Conservation (phyloP, 2,797 vertebrate species). For the Urophycis tenuis region DNA sequence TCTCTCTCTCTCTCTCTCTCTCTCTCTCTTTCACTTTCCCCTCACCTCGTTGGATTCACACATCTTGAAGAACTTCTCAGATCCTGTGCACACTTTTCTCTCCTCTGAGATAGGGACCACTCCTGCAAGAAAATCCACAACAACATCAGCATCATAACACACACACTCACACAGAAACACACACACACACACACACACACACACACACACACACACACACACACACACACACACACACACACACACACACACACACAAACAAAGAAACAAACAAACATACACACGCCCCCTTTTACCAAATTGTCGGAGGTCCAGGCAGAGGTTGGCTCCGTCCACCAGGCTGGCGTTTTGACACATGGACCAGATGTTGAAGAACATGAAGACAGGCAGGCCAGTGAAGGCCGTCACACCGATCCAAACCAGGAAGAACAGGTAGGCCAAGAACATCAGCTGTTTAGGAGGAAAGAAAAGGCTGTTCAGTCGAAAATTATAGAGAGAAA, state of each 20-base stretch:
- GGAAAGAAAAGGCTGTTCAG: conserved; percentile 28
- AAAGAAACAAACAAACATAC: not conserved
- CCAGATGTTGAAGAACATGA: conserved; percentile 98
- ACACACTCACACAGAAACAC: not conserved
- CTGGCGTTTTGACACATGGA: conserved; percentile 92
- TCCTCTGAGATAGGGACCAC: conserved; percentile 86
- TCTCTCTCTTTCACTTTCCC: not conserved
- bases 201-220: too few species aligned
- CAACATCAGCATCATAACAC: not conserved
- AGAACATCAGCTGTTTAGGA: conserved; percentile 85
- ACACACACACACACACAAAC: not conserved
- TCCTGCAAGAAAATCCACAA: conserved; percentile 63
- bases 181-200: not conserved
- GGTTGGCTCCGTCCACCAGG: conserved; percentile 75
- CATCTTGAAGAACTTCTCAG: conserved; percentile 89
- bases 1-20: not conserved
- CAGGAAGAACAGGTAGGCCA: conserved; percentile 96
- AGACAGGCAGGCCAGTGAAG: conserved; percentile 93
- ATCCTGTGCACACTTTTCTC: conserved; percentile 84
- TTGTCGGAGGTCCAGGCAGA: conserved; percentile 94
- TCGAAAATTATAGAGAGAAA: not conserved
- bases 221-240: not conserved
- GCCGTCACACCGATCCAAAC: conserved; percentile 97
- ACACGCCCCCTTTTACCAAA: conserved; percentile 74
- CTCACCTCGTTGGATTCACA: conserved; percentile 93